Evolutionary conservation across 2,797 vertebrate genomes (phyloP).

Genomic region (Anisognathus igniventris): DNA sequence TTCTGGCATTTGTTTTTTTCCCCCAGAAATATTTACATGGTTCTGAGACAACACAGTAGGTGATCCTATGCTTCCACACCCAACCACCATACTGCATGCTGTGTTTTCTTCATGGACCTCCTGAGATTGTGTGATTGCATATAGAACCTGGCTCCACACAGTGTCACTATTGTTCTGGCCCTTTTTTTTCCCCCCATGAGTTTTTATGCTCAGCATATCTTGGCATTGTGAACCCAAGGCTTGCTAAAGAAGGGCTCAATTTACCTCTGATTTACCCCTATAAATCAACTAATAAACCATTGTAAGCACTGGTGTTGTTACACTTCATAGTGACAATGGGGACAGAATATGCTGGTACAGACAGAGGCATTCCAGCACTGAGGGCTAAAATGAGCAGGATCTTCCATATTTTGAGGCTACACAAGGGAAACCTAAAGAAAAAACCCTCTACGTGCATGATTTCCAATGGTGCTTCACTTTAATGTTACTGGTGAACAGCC

Average conservation of each 20-base stretch:
- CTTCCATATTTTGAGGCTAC: background rate
- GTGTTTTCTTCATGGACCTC: constrained; percentile 15
- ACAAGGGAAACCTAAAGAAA: background rate
- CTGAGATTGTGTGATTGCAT: constrained; percentile 7
- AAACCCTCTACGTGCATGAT: background rate
- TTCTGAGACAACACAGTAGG: background rate
- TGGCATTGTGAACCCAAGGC: constrained; percentile 38
- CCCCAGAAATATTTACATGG: background rate
- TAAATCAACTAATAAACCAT: constrained; percentile 68
- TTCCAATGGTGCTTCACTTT: background rate
- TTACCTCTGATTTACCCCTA: constrained; percentile 69
- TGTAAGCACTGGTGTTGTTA: constrained; percentile 23
- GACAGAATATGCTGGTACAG: background rate
- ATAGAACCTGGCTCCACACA: constrained; percentile 57
- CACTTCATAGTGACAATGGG: constrained; percentile 26
- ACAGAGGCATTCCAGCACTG: background rate
- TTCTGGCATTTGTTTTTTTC: background rate
- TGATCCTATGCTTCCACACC: background rate
- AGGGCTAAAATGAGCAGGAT: background rate
- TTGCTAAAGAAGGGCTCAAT: constrained; percentile 55
- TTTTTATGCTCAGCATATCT: constrained; percentile 55
- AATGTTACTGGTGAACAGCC: background rate
- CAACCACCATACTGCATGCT: background rate
- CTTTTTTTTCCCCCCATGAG: background rate
- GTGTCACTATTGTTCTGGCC: constrained; percentile 42